These are phyloP conservation scores for Caprella mutica DNA, from an alignment of 2,888 invertebrate species.

Conservation along the genomic window DNA sequence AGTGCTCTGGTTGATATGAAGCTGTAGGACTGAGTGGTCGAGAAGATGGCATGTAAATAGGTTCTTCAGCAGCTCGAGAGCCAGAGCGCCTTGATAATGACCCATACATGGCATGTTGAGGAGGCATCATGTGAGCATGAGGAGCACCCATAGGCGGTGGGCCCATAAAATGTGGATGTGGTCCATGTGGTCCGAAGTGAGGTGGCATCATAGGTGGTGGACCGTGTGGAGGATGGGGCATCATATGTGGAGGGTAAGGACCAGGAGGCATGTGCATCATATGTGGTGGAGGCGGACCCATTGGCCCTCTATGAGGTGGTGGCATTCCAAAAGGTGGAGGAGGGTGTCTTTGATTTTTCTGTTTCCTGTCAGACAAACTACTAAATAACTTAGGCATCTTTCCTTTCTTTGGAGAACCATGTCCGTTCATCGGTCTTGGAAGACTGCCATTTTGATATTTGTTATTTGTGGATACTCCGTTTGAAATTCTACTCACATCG, in stretches of 20 bases:
- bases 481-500: conserved; percentile 19
- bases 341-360: conserved; percentile 17
- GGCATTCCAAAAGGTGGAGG: conserved; percentile 32
- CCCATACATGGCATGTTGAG: conserved; percentile 39
- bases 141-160: conserved; percentile 34
- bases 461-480: conserved; percentile 10
- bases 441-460: conserved; percentile 22
- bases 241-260: conserved; percentile 15
- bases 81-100: conserved; percentile 40
- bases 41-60: conserved; percentile 49
- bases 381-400: conserved; percentile 23
- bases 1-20: conserved; percentile 51
- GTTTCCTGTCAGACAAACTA: conserved; percentile 27
- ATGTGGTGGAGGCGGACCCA: conserved; percentile 15
- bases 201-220: conserved; percentile 45
- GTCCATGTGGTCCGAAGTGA: conserved; percentile 38
- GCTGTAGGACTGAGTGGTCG: conserved; percentile 50
- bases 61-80: conserved; percentile 42
- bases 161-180: conserved; percentile 29
- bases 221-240: conserved; percentile 38
- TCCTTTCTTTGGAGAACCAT: conserved; percentile 23
- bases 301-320: conserved; percentile 34
- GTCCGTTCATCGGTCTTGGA: conserved; percentile 28
- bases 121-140: conserved; percentile 36
- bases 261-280: conserved; percentile 19